Base-by-base conservation (phyloP, 2,113 vertebrate species). In the Apeltes quadracus region DNA sequence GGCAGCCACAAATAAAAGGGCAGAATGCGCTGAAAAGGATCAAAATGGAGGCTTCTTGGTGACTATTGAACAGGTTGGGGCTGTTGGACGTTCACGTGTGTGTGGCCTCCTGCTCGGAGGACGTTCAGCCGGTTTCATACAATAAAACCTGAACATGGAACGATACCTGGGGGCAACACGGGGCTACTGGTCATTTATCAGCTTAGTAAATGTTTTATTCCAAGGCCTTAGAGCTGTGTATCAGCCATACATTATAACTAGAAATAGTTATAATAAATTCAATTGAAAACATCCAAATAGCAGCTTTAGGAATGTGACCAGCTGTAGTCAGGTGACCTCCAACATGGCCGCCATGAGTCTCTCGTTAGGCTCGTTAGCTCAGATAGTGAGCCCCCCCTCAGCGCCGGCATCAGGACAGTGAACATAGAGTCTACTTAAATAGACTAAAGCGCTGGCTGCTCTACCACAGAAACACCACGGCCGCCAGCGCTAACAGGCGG, bases 381-480 rank as follows among this genome's bases (percentile, higher is more conserved):
- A 72, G 48, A 72, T 25, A 7, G 36, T 41, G 53, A n/a, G n/a
- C n/a, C n/a, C n/a, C n/a, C n/a, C n/a, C n/a, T n/a, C n/a, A n/a
- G 48, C 0, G 9, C 22, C 23, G 39, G 34, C 32, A 22, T 16
- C 22, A 48, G 36, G 58, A 54, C 44, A 41, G 56, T 38, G 20
- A 41, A 22, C 58, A n/a, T n/a, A n/a, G n/a, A n/a, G n/a, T 32
- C 29, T 32, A 32, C 3, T 32, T 32, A 32, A 32, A 32, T 32
- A 3, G 29, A 32, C 29, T 32, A 5, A 32, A 3, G 32, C 70
- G 39, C 34, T 25, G 64, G 58, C 62, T 0, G 48, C 51, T 64
- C 81, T 23, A 81, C 64, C 43, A 75, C 73, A 69, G 70, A 77
- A 61, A 77, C n/a, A n/a, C n/a, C n/a, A n/a, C n/a, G n/a, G n/a